Evolutionary conservation across 2,888 invertebrate genomes (phyloP), one percentile per base, ranked within the genome.

Genomic region (Drosophila colorata): DNA sequence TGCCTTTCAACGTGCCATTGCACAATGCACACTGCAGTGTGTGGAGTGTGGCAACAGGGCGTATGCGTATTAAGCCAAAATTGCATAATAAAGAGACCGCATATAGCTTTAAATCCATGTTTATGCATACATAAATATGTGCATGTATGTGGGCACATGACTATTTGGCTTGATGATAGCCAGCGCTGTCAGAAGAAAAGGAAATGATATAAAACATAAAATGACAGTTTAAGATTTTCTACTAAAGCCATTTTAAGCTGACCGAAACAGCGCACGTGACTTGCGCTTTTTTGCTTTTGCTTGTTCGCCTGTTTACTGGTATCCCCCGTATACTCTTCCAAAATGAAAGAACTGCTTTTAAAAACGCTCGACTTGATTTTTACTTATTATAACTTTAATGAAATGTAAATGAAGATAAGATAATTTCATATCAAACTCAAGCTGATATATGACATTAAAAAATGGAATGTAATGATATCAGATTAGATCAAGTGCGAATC

Each of bases 41-140:
- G 68, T 25, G 46, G 23, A 38, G 40, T 46, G 48, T 46, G 51
- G 37, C 67, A 58, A 68, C 59, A 47, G 55, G 63, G 61, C 67
- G 67, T 69, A 67, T 75, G 63, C 51, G 57, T 56, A 66, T 57
- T 67, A 65, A 68, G 65, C 67, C 59, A 59, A 69, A 80, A 73
- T 78, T 80, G 67, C 71, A 74, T 74, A 76, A 79, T 74, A 74
- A 76, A 78, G 69, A 53, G 65, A 79, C 73, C 73, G 64, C 73
- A 65, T 41, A 66, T 53, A 59, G 59, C 64, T 76, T 69, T 47
- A 75, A 75, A 49, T 61, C 43, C 41, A 47, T 69, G 43, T 63
- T 63, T 70, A 66, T 41, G 46, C 53, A 60, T 47, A 25, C 63
- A 67, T 28, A 40, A 43, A 14, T 40, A 33, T 33, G 33, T 48